Base-by-base conservation (phyloP, 2,113 vertebrate genomes). In the Eubucco bourcierii region DNA sequence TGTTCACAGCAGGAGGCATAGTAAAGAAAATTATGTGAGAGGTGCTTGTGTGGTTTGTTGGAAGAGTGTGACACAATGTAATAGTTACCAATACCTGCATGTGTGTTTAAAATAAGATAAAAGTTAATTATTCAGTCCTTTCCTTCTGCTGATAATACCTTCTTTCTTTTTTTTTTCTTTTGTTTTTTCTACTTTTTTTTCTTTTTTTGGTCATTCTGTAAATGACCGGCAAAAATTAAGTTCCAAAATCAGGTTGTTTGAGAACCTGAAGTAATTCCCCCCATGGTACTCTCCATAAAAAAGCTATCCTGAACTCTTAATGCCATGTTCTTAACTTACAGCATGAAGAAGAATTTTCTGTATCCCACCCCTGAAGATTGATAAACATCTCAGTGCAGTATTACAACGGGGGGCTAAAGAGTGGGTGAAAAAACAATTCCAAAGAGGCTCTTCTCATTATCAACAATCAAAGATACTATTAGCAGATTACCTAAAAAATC, bases 91-190 rank as follows among this genome's bases (percentile, higher is more conserved):
- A 77, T 87, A 89, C 72, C 53, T 60, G n/a, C 68, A 70, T 23
- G 31, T 11, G 8, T 53, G 47, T 34, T 87, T 56, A 68, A 73
- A 82, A 90, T 66, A 74, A 95, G 71, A 68, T 81, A 94, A 76
- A 84, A 91, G 85, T 86, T 88, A 93, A 94, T 90, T 95, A 93
- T 46, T 72, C 61, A 85, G 34, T 20, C 25, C 75, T 85, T 70
- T 8, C 19, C 27, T 79, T 72, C 34, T 56, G 34, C 31, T 73
- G 71, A 87, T 81, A 93, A 82, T 59, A 9, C n/a, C 15, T 37
- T 10, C 11, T 13, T 29, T 50, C 21, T 50, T 14, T 37, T 10
- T 13, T 15, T 25, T 50, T 50, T 21, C 15, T 52, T 70, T 47
- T 75, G 72, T 80, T 46, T 41, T n/a, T n/a, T n/a, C n/a, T n/a